phyloP scores from a whole-genome alignment of 1,140 invertebrate species.

The Callitettix versicolor region DNA sequence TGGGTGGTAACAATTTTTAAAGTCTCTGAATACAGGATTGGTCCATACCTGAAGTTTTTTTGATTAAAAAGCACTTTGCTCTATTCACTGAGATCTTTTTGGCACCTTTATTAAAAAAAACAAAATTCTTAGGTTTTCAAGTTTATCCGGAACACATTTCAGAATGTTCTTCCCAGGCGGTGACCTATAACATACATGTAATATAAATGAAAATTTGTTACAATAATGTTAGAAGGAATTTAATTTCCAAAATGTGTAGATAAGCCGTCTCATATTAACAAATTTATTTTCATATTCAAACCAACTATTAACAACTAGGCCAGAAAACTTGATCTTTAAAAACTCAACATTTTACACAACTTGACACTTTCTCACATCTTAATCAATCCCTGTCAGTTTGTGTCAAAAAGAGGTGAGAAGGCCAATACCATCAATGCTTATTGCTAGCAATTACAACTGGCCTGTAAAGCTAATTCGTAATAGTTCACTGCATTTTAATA shows the following conservation, averaged over 20 bases:
- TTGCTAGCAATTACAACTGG: too few species aligned
- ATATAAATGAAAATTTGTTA: not conserved
- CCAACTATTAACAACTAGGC: not conserved
- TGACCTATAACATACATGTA: slow-evolving; percentile 44
- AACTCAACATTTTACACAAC: not conserved
- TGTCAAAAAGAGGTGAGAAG: too few species aligned
- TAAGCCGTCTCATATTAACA: not conserved
- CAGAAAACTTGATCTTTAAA: not conserved
- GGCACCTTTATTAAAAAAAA: not conserved
- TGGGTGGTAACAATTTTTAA: too few species aligned
- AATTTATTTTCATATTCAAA: not conserved
- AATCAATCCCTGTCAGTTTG: too few species aligned
- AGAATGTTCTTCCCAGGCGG: slow-evolving; percentile 76
- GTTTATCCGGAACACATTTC: slow-evolving; percentile 62
- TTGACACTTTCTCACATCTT: not conserved
- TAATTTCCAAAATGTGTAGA: not conserved
- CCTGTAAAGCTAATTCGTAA: too few species aligned
- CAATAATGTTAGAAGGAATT: not conserved
- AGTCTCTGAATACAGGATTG: too few species aligned
- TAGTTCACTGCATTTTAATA: too few species aligned
- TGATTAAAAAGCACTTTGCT: too few species aligned
- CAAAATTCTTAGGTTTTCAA: not conserved
- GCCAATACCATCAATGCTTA: too few species aligned
- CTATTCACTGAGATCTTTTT: too few species aligned
- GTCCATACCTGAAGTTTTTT: too few species aligned